Evolutionary conservation across 2,888 invertebrate species (phyloP).

Genomic region (Muschampia plurimacula): DNA sequence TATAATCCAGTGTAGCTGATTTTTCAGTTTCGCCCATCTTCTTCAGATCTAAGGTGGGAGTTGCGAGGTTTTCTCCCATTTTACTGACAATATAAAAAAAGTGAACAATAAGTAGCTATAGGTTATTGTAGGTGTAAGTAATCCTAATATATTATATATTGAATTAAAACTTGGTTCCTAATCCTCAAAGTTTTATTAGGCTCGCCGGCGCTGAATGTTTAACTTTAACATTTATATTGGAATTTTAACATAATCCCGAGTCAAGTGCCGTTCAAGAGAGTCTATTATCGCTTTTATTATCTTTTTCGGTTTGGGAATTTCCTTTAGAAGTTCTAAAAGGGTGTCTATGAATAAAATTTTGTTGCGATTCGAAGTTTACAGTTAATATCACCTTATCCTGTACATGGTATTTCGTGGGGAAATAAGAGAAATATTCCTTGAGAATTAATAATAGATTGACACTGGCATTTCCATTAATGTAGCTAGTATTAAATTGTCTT

Average conservation of each 20-base stretch:
- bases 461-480: too few species aligned
- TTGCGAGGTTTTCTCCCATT: too few species aligned
- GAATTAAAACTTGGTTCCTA: constrained; percentile 59
- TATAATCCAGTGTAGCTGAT: too few species aligned
- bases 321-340: constrained; percentile 22
- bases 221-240: constrained; percentile 70
- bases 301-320: constrained; percentile 22
- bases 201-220: constrained; percentile 54
- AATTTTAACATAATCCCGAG: constrained; percentile 67
- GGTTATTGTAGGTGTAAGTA: constrained; percentile 9
- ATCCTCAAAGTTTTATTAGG: constrained; percentile 63
- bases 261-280: constrained; percentile 31
- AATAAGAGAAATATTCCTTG: too few species aligned
- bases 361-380: constrained; percentile 1
- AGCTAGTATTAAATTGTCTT: too few species aligned
- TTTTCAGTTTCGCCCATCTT: too few species aligned
- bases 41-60: too few species aligned
- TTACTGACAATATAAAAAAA: too few species aligned
- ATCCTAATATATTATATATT: constrained; percentile 53
- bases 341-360: neutral
- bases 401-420: too few species aligned
- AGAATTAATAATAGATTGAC: too few species aligned
- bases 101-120: too few species aligned
- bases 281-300: constrained; percentile 35
- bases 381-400: neutral